These are phyloP conservation scores for Phortica magna DNA, from an alignment of 2,888 invertebrate species.

Conservation along the genomic window DNA sequence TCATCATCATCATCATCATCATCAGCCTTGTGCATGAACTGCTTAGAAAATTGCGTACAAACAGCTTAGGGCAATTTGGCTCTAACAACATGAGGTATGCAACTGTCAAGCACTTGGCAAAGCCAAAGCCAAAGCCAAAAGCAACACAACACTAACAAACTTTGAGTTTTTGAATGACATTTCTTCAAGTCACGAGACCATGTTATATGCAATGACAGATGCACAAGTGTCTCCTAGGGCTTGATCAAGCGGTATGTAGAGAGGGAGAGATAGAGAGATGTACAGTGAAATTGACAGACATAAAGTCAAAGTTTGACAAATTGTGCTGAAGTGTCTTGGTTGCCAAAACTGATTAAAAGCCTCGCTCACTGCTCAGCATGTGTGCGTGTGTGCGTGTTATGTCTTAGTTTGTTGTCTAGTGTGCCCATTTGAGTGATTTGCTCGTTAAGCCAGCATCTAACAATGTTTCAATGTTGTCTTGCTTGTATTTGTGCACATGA, in stretches of 20 bases:
- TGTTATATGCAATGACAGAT: not conserved
- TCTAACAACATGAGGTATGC: not conserved
- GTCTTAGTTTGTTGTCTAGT: too few relatives aligned
- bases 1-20: too few relatives aligned
- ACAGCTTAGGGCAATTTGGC: conserved; percentile 13
- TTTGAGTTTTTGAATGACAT: conserved; percentile 13
- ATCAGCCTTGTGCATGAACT: not conserved
- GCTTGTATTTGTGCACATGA: not conserved
- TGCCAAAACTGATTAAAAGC: too few relatives aligned
- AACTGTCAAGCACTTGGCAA: not conserved
- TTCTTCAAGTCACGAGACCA: conserved; percentile 9
- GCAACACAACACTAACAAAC: not conserved
- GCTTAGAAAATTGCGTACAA: conserved; percentile 24
- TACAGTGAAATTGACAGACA: too few relatives aligned
- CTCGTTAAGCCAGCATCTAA: not conserved
- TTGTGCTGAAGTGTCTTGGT: too few relatives aligned
- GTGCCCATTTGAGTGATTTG: too few relatives aligned
- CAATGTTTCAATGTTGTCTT: not conserved
- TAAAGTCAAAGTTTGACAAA: too few relatives aligned
- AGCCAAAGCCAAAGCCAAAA: not conserved
- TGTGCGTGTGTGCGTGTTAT: too few relatives aligned
- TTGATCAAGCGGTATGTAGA: too few relatives aligned
- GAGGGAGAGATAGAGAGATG: too few relatives aligned
- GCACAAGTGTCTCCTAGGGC: not conserved
- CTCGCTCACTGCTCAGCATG: too few relatives aligned